Base-by-base conservation (phyloP, 2,797 vertebrate genomes). In the Clarias fuscus region DNA sequence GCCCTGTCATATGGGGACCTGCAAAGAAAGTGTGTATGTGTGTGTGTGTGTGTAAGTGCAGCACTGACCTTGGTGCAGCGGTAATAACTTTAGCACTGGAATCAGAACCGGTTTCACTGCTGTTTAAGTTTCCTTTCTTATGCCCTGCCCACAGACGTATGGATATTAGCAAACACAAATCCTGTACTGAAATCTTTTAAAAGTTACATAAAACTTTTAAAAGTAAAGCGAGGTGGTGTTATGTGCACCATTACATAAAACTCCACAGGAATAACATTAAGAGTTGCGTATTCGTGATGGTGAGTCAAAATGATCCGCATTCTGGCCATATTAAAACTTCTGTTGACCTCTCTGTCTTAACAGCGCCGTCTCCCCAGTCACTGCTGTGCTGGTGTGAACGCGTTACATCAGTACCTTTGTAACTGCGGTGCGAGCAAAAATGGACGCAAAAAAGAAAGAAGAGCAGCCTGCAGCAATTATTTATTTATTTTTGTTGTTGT, bases 1-100 rank as follows among this genome's bases (percentile, higher is more conserved):
- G 2, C 11, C 37, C 24, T 73, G 40, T 43, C 8, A 43, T 73
- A 15, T 73, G 14, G 40, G 22, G 40, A 48, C 71, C 71, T 48
- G 22, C 22, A 75, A n/a, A n/a, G 43, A 53, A n/a, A 53, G 65
- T 67, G n/a, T 27, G 64, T 30, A 13, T 67, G n/a, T 27, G n/a
- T 27, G 24, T 67, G 64, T 67, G 24, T 65, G 24, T 65, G 62
- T 6, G 40, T 53, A 8, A 11, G 48, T 53, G 40, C 72, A 75
- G 43, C 48, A 75, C 14, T 76, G 73, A 56, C 73, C 73, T 76
- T 76, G 73, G 73, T 76, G 73, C 73, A 76, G n/a, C 27, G n/a
- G 48, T 76, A 27, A 56, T 76, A 30, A 56, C 48, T 56, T 15
- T 75, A 43, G 20, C 33, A 43, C 37, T 3, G 2, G 68, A 20